Percentiles rank a stretch among this genome's conserved stretches.
phyloP scores from a whole-genome alignment of 1,140 invertebrate genomes.

The Triops cancriformis region DNA sequence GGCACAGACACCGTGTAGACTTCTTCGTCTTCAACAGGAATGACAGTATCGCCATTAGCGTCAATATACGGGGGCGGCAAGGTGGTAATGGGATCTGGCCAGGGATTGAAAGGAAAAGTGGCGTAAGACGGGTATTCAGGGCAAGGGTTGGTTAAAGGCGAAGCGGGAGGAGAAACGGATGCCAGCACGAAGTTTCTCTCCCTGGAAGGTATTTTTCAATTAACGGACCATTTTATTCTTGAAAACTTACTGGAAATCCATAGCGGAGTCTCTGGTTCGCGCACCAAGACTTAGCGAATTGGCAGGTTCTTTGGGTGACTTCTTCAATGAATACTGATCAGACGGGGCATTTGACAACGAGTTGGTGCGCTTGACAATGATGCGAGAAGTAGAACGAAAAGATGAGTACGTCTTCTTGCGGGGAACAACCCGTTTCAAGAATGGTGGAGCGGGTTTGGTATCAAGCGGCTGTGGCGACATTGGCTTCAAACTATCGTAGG shows the following conservation, averaged over 20 bases:
- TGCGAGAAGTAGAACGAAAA: background rate
- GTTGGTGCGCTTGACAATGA: background rate
- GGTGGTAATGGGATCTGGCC: background rate
- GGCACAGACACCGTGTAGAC: background rate
- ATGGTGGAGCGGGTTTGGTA: background rate
- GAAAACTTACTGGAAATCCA: slow-evolving; percentile 19
- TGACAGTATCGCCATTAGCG: slow-evolving; percentile 8
- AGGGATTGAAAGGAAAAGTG: background rate
- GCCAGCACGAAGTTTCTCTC: background rate
- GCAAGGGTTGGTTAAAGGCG: background rate
- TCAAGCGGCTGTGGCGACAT: background rate
- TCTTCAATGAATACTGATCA: background rate
- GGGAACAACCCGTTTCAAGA: background rate
- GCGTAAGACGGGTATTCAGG: background rate
- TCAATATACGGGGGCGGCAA: background rate
- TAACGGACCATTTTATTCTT: background rate
- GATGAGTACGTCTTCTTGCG: background rate
- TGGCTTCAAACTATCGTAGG: slow-evolving; percentile 18
- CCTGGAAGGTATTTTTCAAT: background rate
- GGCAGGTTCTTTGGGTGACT: background rate
- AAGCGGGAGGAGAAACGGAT: background rate
- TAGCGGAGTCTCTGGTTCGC: background rate
- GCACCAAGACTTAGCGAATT: background rate
- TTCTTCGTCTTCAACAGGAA: background rate
- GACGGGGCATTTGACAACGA: background rate